Conservation (phyloP, 2,888 invertebrate genomes). For the Chaetoderma sp. region DNA sequence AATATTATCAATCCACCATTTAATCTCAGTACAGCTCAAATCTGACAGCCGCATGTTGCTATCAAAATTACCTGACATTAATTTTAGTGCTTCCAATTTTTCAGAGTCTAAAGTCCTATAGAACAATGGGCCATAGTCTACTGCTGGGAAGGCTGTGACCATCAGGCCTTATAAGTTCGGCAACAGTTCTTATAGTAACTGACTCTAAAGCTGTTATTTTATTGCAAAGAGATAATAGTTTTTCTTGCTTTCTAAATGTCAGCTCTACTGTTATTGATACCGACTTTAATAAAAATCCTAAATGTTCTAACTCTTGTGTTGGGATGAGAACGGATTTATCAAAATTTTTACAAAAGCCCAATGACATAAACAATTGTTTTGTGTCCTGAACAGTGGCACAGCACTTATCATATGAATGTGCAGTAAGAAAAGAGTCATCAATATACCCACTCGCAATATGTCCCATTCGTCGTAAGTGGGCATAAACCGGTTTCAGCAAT, state of each 20-base stretch:
- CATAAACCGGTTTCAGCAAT: neutral
- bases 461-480: neutral
- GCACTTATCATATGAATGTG: conserved; percentile 12
- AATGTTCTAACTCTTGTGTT: neutral
- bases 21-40: neutral
- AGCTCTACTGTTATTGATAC: conserved; percentile 12
- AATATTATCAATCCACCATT: conserved; percentile 31
- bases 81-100: conserved; percentile 26
- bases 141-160: conserved; percentile 29
- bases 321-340: conserved; percentile 25
- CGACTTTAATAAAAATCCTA: neutral
- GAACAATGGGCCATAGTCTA: conserved; percentile 30
- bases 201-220: conserved; percentile 1
- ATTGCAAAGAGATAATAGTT: conserved; percentile 17
- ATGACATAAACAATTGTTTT: conserved; percentile 3
- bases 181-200: conserved; percentile 21
- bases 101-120: conserved; percentile 33
- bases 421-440: conserved; percentile 26
- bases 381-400: conserved; percentile 16
- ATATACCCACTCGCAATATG: conserved; percentile 9
- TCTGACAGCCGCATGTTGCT: conserved; percentile 2
- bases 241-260: conserved; percentile 10
- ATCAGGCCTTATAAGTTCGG: conserved; percentile 30
- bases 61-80: conserved; percentile 27
- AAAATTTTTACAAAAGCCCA: conserved; percentile 25